Base-by-base conservation (phyloP, 2,113 vertebrate species). In the Eublepharis macularius region DNA sequence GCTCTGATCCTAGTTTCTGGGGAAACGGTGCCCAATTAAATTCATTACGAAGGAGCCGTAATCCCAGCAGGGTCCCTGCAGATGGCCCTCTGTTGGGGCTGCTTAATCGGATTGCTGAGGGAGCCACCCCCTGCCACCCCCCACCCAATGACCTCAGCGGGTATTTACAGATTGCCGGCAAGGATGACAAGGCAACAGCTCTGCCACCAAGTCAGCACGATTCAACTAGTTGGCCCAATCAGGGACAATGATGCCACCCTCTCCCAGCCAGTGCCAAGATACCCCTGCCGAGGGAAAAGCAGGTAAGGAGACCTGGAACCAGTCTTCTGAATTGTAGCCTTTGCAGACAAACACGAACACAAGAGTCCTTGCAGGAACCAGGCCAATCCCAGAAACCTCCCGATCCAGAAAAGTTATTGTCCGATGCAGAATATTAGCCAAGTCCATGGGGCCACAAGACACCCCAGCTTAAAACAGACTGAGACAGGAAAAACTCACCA, bases 11-110 rank as follows among this genome's bases (percentile, higher is more conserved):
- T 82, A n/a, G 91, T 93, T 91, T 91, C 92, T 90, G 92, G 90
- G 92, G 89, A 89, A 93, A 92, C 86, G 0, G 81, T 91, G 86
- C 91, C 91, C 89, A 94, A n/a, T 94, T 95, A 93, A 94, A 91
- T 92, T 94, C 78, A 93, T 94, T 93, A 95, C 0, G 34, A 72
- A 90, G 81, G 74, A 93, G 73, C 88, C 79, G 47, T 93, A 95
- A 94, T 94, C 92, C 90, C 89, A 68, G 83, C 83, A 82, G 69
- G 85, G 82, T 82, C 88, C 80, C 75, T 88, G 88, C 85, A 93
- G 92, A 94, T 94, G 92, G 90, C 90, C 65, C 51, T 87, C 83
- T n/a, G 41, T 45, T 76, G 80, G 81, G 86, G 90, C 80, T 79
- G 24, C 89, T 89, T 94, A 94, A 95, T 93, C 91, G 83, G 88